These are phyloP conservation scores for Amphiduros pacificus DNA, from an alignment of 2,888 invertebrate genomes.

Conservation along the genomic window DNA sequence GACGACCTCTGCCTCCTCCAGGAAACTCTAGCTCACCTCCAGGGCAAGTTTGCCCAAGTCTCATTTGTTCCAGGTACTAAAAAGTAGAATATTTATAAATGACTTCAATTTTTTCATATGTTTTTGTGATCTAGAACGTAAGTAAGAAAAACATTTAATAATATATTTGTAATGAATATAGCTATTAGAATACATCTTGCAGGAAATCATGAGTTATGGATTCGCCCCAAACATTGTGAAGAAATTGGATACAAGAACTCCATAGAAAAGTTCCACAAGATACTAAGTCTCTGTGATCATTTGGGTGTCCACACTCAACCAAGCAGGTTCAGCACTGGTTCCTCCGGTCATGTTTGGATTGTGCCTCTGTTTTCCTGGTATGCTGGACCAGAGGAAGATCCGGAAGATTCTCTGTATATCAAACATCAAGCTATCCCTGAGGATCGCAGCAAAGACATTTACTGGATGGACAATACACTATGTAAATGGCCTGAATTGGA, in stretches of 20 bases:
- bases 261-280: conserved; percentile 31
- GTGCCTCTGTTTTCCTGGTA: conserved; percentile 38
- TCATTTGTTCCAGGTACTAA: conserved; percentile 35
- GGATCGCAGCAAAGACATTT: conserved; percentile 10
- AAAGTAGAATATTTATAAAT: too few relatives aligned
- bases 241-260: conserved; percentile 24
- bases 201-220: conserved; percentile 40
- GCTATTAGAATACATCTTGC: background rate
- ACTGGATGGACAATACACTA: conserved; percentile 37
- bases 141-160: too few relatives aligned
- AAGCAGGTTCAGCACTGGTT: background rate
- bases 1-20: conserved; percentile 29
- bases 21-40: conserved; percentile 23
- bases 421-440: conserved; percentile 16
- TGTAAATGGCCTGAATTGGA: conserved; percentile 30
- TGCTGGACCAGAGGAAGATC: conserved; percentile 34
- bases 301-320: conserved; percentile 29
- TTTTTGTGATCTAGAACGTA: too few relatives aligned
- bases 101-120: too few relatives aligned
- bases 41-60: conserved; percentile 26
- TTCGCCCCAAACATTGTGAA: conserved; percentile 22
- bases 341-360: conserved; percentile 24
- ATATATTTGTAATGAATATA: background rate
- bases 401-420: conserved; percentile 28
- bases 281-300: conserved; percentile 28